Conservation (phyloP, 2,888 invertebrate species). For the Noctua janthe region DNA sequence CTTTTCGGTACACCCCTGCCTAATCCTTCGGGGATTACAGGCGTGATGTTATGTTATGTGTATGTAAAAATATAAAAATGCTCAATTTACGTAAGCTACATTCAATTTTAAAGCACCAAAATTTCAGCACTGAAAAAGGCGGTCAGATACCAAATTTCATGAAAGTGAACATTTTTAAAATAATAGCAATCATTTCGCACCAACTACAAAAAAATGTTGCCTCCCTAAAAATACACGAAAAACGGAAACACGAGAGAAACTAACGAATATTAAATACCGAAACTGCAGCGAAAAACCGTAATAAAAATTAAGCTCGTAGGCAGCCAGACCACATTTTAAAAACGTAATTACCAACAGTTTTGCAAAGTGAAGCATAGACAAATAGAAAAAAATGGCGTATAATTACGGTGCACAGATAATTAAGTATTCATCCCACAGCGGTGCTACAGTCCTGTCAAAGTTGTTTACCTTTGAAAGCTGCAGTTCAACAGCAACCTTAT, state of each 20-base stretch:
- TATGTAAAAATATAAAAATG: neutral
- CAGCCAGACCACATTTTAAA: slow-evolving; percentile 33
- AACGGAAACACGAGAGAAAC: neutral
- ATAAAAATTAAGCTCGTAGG: slow-evolving; percentile 25
- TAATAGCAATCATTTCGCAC: neutral
- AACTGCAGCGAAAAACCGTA: slow-evolving; percentile 11
- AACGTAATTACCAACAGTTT: slow-evolving; percentile 35
- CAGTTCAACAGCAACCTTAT: neutral
- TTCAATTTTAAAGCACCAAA: neutral
- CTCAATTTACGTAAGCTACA: neutral
- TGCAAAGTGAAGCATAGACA: slow-evolving; percentile 41
- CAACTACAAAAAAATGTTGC: neutral
- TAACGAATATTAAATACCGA: slow-evolving; percentile 42
- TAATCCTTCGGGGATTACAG: too few species aligned
- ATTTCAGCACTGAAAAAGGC: neutral
- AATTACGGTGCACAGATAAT: slow-evolving; percentile 52
- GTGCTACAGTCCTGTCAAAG: neutral
- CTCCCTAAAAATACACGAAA: slow-evolving; percentile 2
- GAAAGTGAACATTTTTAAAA: neutral
- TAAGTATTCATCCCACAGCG: slow-evolving; percentile 51
- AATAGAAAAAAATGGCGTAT: slow-evolving; percentile 49
- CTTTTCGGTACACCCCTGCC: too few species aligned
- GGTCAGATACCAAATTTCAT: neutral
- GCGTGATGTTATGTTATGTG: too few species aligned
- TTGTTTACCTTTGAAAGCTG: neutral